Percentiles rank a stretch among this genome's conserved stretches.
Evolutionary conservation across 2,797 vertebrate genomes (phyloP).

Genomic region (Myiotriccus ornatus): DNA sequence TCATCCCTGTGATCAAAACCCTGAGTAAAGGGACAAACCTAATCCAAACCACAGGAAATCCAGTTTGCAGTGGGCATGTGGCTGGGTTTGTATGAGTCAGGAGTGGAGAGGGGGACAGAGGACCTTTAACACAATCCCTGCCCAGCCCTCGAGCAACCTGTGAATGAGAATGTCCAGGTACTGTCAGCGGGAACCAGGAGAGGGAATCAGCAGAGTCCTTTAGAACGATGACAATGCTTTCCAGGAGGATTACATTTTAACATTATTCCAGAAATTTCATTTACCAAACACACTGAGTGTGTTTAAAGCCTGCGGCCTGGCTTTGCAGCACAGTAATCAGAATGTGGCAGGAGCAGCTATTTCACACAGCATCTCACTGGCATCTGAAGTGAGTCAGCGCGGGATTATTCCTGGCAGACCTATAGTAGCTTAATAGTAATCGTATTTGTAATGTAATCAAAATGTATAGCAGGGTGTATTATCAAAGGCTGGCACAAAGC

Average conservation of each 20-base stretch:
- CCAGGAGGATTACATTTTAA: slow-evolving; percentile 45
- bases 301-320: background rate
- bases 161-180: background rate
- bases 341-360: slow-evolving; percentile 29
- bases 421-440: slow-evolving; percentile 59
- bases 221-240: background rate
- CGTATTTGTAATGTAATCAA: slow-evolving; percentile 60
- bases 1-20: background rate
- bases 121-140: background rate
- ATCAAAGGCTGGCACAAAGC: slow-evolving; percentile 26
- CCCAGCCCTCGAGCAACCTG: rapidly evolving
- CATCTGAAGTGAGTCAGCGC: slow-evolving; percentile 61
- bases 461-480: slow-evolving; percentile 52
- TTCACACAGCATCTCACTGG: slow-evolving; percentile 31
- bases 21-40: background rate
- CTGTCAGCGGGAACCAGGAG: background rate
- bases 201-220: background rate
- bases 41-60: background rate
- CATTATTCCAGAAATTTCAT: slow-evolving; percentile 41
- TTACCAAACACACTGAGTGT: background rate
- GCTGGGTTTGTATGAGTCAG: background rate
- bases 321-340: slow-evolving; percentile 19
- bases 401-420: slow-evolving; percentile 53
- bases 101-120: background rate
- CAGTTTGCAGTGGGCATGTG: background rate